These are phyloP conservation scores for Sarotherodon lohbergeri DNA, from an alignment of 2,113 vertebrate species.

Conservation along the genomic window DNA sequence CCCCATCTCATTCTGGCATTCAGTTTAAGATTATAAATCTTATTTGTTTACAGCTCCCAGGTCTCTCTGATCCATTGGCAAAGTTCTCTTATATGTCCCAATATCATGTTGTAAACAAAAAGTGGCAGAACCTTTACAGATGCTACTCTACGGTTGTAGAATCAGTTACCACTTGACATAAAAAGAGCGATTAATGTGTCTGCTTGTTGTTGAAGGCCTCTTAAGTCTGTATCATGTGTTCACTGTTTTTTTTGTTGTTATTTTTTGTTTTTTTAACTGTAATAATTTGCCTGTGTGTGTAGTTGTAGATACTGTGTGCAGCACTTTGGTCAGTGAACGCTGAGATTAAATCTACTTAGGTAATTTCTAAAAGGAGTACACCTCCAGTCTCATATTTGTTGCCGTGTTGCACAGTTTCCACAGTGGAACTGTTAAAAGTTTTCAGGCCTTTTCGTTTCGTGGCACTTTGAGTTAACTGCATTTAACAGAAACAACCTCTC, in stretches of 20 bases:
- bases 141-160: background rate
- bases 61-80: background rate
- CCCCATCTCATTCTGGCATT: background rate
- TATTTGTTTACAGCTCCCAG: background rate
- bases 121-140: background rate
- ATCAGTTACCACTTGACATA: background rate
- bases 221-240: background rate
- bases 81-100: background rate
- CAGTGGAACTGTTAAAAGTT: background rate
- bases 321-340: fast-evolving
- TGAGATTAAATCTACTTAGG: background rate
- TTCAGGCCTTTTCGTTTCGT: background rate
- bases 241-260: background rate
- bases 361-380: background rate
- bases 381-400: background rate
- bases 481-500: background rate
- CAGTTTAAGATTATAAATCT: background rate
- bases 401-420: background rate
- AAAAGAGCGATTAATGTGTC: background rate
- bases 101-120: background rate
- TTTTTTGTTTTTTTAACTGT: fast-evolving
- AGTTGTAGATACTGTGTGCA: background rate
- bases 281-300: background rate
- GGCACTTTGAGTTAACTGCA: background rate
- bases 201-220: background rate